A percentile compares a stretch with the other conserved stretches of the same genome.
Conservation (phyloP, 2,888 invertebrate genomes). For the Aquatica leii region DNA sequence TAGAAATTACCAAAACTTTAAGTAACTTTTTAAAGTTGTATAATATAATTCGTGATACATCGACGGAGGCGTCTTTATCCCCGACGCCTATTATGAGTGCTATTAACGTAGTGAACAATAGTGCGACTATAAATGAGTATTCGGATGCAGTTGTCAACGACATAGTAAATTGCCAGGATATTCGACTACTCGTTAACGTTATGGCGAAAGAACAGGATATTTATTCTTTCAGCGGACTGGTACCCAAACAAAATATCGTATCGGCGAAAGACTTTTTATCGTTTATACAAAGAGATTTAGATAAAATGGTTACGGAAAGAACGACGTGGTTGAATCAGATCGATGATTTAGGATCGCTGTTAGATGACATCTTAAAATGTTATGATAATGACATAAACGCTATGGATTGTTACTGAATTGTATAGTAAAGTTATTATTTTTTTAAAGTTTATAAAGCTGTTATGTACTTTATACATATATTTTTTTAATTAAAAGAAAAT, state of each 20-base stretch:
- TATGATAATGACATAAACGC: conserved; percentile 67
- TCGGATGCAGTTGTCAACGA: conserved; percentile 70
- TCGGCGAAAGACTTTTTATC: conserved; percentile 69
- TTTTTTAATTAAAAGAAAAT: too few species aligned
- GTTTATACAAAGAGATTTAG: conserved; percentile 68
- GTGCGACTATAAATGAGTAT: conserved; percentile 38
- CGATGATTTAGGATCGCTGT: conserved; percentile 72
- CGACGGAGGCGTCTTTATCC: conserved; percentile 43
- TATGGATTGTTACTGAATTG: conserved; percentile 75
- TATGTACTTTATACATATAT: too few species aligned
- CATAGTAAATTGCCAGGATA: conserved; percentile 70
- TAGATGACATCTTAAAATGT: conserved; percentile 77
- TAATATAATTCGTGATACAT: conserved; percentile 59
- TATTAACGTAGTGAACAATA: conserved; percentile 12
- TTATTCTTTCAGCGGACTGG: conserved; percentile 48
- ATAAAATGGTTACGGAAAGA: conserved; percentile 67
- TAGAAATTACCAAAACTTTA: conserved; percentile 65
- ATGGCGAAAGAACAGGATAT: conserved; percentile 59
- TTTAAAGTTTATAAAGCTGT: neutral
- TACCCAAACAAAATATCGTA: conserved; percentile 56
- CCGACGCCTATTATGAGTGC: conserved; percentile 16
- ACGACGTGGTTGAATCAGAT: conserved; percentile 73
- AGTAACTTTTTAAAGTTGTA: conserved; percentile 66
- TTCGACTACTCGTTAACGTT: conserved; percentile 68
- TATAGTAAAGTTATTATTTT: neutral